Evolutionary conservation across 2,888 invertebrate genomes (phyloP).

Genomic region (Phalera bucephala): DNA sequence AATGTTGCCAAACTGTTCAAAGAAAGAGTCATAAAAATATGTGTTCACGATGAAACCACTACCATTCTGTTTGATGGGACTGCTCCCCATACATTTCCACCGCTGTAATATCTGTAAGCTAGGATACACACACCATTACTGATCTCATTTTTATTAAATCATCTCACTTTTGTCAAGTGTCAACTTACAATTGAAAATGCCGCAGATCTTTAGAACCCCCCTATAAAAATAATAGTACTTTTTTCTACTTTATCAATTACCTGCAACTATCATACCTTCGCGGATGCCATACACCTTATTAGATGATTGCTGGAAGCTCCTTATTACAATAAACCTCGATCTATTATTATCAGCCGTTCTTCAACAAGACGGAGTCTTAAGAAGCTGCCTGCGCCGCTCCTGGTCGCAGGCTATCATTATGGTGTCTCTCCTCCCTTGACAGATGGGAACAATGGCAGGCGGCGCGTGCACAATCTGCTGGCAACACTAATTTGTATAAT

Average conservation of each 20-base stretch:
- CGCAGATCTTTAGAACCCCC: too few relatives aligned
- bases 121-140: too few relatives aligned
- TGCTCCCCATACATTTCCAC: too few relatives aligned
- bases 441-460: background rate
- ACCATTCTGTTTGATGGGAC: too few relatives aligned
- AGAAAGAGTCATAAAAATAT: too few relatives aligned
- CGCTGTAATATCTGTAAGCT: too few relatives aligned
- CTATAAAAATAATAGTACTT: too few relatives aligned
- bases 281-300: background rate
- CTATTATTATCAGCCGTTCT: background rate
- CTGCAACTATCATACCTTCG: background rate
- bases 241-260: background rate
- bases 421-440: background rate
- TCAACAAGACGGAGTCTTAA: background rate
- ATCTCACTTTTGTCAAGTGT: too few relatives aligned
- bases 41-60: too few relatives aligned
- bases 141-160: too few relatives aligned
- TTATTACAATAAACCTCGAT: background rate
- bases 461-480: conserved; percentile 2
- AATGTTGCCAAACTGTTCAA: too few relatives aligned
- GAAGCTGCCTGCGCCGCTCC: background rate
- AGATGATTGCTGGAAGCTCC: background rate
- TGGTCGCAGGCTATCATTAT: background rate
- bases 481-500: conserved; percentile 31
- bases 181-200: too few relatives aligned